Base-by-base conservation (phyloP, 2,888 invertebrate species). In the Drosophila subsilvestris region DNA sequence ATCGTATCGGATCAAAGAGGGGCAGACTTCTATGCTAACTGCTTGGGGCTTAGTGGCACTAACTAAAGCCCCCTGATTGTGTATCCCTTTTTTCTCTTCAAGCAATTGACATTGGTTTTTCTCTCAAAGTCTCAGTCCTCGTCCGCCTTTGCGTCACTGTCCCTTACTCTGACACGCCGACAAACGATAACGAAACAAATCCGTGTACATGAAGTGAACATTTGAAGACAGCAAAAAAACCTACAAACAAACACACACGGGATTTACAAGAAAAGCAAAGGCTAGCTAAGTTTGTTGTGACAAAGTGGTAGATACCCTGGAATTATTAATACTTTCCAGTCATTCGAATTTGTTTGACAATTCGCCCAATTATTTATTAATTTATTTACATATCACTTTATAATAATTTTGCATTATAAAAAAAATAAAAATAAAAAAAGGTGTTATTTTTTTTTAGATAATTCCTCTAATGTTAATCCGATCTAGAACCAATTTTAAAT, bases 171-270 rank as follows among this genome's bases (percentile, higher is more conserved):
- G 63, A 63, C 63, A 60, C 51, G 51, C 56, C 42, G 59, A 63
- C 66, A 69, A 60, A 69, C 77, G 80, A 75, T 82, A 80, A 70
- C 78, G 58, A 72, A 70, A 70, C 86, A 86, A 80, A 82, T 75
- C 83, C 75, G 71, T 55, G 67, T 58, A 80, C 75, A 78, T 62
- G 63, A 67, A 47, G 49, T 56, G 58, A 74, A 59, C 63, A 37
- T n/a, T 37, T 37, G 37, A 37, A n/a, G n/a, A 37, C 37, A 37
- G 14, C 12, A 32, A 32, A n/a, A 37, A 37, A n/a, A 37, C 37
- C 37, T n/a, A 37, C 37, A 37, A 37, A 37, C 37, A 37, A 37
- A 37, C 37, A 37, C 7, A 12, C 12, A 32, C 32, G 14, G 37
- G 37, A n/a, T n/a, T 37, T 37, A n/a, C 14, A 37, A n/a, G 37